A percentile compares a stretch with the other conserved stretches of the same genome.
Conservation (phyloP, 2,113 vertebrate genomes). For the Patagioenas fasciata region DNA sequence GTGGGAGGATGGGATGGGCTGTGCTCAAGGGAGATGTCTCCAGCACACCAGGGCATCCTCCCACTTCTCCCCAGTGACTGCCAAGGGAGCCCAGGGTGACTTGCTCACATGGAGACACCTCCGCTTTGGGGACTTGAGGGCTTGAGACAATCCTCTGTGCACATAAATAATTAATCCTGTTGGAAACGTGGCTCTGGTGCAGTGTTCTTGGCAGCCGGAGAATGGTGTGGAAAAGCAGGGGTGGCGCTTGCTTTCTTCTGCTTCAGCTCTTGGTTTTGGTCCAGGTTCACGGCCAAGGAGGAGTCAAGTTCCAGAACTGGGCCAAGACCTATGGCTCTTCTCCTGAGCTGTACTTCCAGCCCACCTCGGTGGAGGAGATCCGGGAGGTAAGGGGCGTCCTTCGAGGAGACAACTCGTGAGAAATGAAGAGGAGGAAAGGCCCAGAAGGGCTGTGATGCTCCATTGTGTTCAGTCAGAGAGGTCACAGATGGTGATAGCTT, state of each 20-base stretch:
- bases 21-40: neutral
- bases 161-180: neutral
- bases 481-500: neutral
- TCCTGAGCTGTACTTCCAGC: constrained; percentile 77
- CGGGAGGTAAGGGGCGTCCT: constrained; percentile 63
- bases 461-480: neutral
- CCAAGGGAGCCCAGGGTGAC: neutral
- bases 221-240: neutral
- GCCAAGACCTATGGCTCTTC: constrained; percentile 74
- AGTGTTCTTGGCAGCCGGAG: neutral
- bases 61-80: neutral
- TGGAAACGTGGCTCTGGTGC: neutral
- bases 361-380: constrained; percentile 67
- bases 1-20: neutral
- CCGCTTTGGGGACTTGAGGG: neutral
- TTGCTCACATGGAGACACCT: neutral
- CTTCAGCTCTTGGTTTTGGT: neutral
- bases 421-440: neutral
- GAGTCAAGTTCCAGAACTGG: constrained; percentile 79
- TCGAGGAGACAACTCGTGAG: neutral
- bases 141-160: neutral
- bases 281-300: constrained; percentile 67
- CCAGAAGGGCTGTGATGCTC: neutral
- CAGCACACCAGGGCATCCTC: neutral
- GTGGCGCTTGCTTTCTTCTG: neutral